Conservation (phyloP, 2,888 invertebrate species). For the Macropis europaea region DNA sequence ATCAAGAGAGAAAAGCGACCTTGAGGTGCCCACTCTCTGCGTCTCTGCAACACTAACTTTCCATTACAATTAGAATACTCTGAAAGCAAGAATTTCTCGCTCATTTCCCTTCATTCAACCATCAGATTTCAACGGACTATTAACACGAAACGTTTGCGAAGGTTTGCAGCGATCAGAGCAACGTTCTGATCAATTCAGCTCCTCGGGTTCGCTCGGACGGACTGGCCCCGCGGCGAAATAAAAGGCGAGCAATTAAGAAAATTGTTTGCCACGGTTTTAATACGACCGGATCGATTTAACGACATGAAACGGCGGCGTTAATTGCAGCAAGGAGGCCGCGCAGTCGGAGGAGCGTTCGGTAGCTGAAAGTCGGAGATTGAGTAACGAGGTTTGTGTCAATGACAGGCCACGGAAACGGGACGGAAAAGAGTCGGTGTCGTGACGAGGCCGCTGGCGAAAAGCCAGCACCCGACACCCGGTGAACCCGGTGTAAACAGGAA, state of each 20-base stretch:
- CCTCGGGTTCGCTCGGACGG: too few relatives aligned
- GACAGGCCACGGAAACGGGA: slow-evolving; percentile 17
- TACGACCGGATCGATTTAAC: slow-evolving; percentile 24
- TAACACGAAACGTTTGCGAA: too few relatives aligned
- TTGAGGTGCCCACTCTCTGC: too few relatives aligned
- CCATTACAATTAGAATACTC: too few relatives aligned
- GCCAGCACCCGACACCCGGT: slow-evolving; percentile 24
- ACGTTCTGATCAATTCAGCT: too few relatives aligned
- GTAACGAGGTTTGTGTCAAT: slow-evolving; percentile 44
- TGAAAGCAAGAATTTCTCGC: too few relatives aligned
- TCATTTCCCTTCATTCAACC: not conserved
- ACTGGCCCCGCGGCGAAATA: not conserved
- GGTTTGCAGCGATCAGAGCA: too few relatives aligned
- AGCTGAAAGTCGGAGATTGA: slow-evolving; percentile 26
- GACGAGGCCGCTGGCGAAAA: slow-evolving; percentile 32
- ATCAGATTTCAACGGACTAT: too few relatives aligned
- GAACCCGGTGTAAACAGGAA: slow-evolving; percentile 49
- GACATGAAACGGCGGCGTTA: slow-evolving; percentile 23
- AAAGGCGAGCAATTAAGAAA: slow-evolving; percentile 9
- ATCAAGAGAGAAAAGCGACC: too few relatives aligned
- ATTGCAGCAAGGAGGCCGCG: slow-evolving; percentile 22
- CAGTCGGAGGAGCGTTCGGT: slow-evolving; percentile 5
- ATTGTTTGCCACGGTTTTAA: slow-evolving; percentile 7
- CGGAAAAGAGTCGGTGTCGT: not conserved
- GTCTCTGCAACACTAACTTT: too few relatives aligned